Conservation (phyloP, 92 coral and sea anemone genomes). For the Phenganax stokvisi region DNA sequence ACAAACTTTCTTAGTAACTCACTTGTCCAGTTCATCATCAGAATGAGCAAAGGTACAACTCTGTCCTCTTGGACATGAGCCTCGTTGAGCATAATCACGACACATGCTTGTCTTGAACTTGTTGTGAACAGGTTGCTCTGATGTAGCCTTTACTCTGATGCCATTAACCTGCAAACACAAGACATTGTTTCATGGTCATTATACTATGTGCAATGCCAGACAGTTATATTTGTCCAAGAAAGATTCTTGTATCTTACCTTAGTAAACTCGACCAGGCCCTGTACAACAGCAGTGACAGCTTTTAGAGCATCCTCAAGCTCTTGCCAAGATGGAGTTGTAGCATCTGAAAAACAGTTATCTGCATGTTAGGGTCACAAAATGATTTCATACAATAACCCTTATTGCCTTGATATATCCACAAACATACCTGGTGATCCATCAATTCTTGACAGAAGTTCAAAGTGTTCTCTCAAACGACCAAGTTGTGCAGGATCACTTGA, state of each 20-base stretch:
- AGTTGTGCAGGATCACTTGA: constrained; percentile 95
- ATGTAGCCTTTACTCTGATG: constrained; percentile 1
- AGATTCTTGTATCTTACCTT: constrained; percentile 8
- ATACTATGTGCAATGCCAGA: constrained; percentile 10
- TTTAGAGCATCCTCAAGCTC: constrained; percentile 76
- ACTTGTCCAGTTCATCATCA: constrained; percentile 95
- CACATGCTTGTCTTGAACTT: constrained; percentile 96
- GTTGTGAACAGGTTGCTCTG: constrained; percentile 66
- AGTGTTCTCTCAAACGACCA: constrained; percentile 71
- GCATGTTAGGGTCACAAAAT: constrained; percentile 1
- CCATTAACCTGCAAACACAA: constrained; percentile 50
- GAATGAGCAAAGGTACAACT: constrained; percentile 98
- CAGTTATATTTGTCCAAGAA: too few relatives aligned
- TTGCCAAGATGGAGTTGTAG: constrained; percentile 73
- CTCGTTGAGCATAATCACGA: constrained; percentile 70
- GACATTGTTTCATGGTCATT: constrained; percentile 66
- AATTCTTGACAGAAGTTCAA: constrained; percentile 81
- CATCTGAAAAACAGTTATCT: constrained; percentile 50
- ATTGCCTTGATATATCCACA: constrained; percentile 7
- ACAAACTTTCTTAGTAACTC: background rate
- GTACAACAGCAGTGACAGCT: constrained; percentile 87
- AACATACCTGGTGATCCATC: constrained; percentile 91
- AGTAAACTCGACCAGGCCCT: constrained; percentile 76
- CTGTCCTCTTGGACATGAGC: constrained; percentile 87
- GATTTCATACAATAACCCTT: constrained; percentile 11